phyloP scores from a whole-genome alignment of 2,888 invertebrate genomes.

The Lepidonotus clava region DNA sequence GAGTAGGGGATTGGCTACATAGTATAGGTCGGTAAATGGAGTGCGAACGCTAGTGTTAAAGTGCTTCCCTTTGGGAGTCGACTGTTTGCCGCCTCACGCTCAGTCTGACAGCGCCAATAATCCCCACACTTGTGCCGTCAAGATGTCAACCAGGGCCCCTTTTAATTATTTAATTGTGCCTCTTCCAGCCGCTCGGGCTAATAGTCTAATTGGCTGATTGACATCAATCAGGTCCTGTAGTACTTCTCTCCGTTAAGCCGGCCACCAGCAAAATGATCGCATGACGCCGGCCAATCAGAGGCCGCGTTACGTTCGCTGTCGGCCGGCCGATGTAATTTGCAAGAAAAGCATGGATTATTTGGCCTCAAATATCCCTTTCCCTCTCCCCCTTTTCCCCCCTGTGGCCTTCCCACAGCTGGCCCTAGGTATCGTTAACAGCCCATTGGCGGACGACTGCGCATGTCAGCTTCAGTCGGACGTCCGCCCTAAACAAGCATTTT shows the following conservation, averaged over 20 bases:
- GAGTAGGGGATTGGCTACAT: too few species aligned
- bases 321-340: slow-evolving; percentile 15
- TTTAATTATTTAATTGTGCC: slow-evolving; percentile 53
- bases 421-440: slow-evolving; percentile 37
- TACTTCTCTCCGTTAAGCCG: slow-evolving; percentile 4
- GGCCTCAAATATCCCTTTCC: slow-evolving; percentile 26
- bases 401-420: neutral
- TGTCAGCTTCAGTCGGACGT: neutral
- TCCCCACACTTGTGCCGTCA: neutral
- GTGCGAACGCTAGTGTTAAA: too few species aligned
- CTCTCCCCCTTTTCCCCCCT: neutral
- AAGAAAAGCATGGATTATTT: slow-evolving; percentile 40
- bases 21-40: too few species aligned
- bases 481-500: slow-evolving; percentile 33
- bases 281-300: slow-evolving; percentile 5
- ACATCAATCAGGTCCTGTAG: slow-evolving; percentile 38
- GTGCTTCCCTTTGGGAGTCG: too few species aligned
- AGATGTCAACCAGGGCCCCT: neutral
- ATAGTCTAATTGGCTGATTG: slow-evolving; percentile 49
- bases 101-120: slow-evolving; percentile 8
- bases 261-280: neutral
- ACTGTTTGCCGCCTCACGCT: neutral
- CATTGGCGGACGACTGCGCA: slow-evolving; percentile 36
- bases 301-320: neutral
- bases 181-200: slow-evolving; percentile 21